Base-by-base conservation (phyloP, 2,888 invertebrate genomes). In the Polymixis lichenea region DNA sequence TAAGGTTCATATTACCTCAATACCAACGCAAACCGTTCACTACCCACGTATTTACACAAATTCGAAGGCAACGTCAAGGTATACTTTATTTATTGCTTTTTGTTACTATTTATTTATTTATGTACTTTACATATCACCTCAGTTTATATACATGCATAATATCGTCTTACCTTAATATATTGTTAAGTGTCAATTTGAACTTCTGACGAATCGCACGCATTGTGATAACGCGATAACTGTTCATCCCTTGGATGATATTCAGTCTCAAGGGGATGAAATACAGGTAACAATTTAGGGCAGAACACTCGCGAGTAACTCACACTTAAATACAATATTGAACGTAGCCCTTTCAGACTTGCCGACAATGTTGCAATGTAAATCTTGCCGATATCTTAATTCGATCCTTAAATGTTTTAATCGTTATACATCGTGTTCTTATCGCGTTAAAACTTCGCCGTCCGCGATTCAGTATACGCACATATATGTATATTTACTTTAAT, bases 21-120 rank as follows among this genome's bases (percentile, higher is more conserved):
- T 85, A 91, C 90, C 92, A 91, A 92, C 91, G 89, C 91, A 92
- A 92, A 90, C 92, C 91, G 91, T 90, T 91, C 87, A 91, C 93
- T 93, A 93, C 92, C 90, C 89, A 90, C 88, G 88, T 95, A 94
- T 96, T 90, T 95, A 95, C 94, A 95, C 93, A 90, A 92, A 92
- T 92, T 92, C 91, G 93, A 96, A 96, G 96, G 96, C 96, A 96
- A 96, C 96, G 94, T 95, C 94, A 95, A 95, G 95, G 96, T 96
- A 96, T 96, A 96, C 96, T 95, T 96, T 96, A 96, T 94, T 96
- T 96, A 96, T 96, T 96, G 96, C 96, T 96, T 96, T 90, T 94
- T 95, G 95, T 95, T 95, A 92, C 93, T 94, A 93, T 94, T 92
- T 93, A 91, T 93, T 93, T 92, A 93, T 83, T 83, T 92, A 95